Conservation (phyloP, 2,888 invertebrate genomes). For the Hemistola chrysoprasaria region DNA sequence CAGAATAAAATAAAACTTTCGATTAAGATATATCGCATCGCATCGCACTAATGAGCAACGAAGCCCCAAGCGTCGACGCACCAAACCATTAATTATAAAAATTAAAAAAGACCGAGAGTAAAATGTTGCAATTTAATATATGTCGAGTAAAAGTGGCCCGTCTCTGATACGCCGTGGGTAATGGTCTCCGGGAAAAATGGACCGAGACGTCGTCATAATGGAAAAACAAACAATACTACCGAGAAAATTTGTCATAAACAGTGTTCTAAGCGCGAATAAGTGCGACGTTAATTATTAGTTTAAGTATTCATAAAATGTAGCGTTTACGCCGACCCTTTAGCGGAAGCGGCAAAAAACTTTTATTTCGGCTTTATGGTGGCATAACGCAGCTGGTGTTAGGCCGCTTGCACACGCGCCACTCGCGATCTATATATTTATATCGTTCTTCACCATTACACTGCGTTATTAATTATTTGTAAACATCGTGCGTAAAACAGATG, state of each 20-base stretch:
- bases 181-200: slow-evolving; percentile 54
- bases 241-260: slow-evolving; percentile 63
- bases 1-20: slow-evolving; percentile 5
- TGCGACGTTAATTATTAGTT: slow-evolving; percentile 71
- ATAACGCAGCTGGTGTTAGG: slow-evolving; percentile 52
- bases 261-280: slow-evolving; percentile 62
- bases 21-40: slow-evolving; percentile 27
- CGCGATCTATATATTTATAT: too few species aligned
- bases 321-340: slow-evolving; percentile 42
- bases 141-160: slow-evolving; percentile 47
- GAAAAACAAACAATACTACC: slow-evolving; percentile 60
- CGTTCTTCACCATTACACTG: too few species aligned
- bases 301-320: slow-evolving; percentile 64
- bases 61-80: slow-evolving; percentile 35
- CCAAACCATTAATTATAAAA: slow-evolving; percentile 62
- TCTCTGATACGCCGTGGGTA: slow-evolving; percentile 58
- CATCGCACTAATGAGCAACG: slow-evolving; percentile 29
- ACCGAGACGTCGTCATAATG: slow-evolving; percentile 49
- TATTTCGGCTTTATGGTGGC: slow-evolving; percentile 50
- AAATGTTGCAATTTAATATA: slow-evolving; percentile 52
- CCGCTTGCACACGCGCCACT: slow-evolving; percentile 30
- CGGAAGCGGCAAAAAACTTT: slow-evolving; percentile 47
- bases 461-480: too few species aligned
- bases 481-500: too few species aligned
- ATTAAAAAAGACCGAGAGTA: slow-evolving; percentile 47